These are phyloP conservation scores for Drosophila koepferae DNA, from an alignment of 2,888 invertebrate species.

Conservation along the genomic window DNA sequence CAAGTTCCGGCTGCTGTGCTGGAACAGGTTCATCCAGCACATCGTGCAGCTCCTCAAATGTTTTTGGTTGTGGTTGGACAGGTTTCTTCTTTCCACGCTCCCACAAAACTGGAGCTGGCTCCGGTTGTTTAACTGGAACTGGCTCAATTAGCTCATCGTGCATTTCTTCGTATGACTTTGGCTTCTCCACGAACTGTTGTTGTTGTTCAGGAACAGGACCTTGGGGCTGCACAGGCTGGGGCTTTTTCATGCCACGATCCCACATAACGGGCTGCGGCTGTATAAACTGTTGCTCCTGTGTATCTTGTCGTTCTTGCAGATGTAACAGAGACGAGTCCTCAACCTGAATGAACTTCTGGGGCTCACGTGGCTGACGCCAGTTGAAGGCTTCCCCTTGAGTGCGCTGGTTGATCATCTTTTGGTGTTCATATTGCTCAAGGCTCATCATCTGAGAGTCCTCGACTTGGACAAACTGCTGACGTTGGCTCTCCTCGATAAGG, in stretches of 20 bases:
- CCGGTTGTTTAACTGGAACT: slow-evolving; percentile 73
- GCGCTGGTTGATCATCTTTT: slow-evolving; percentile 59
- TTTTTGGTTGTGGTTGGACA: slow-evolving; percentile 39
- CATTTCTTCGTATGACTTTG: slow-evolving; percentile 71
- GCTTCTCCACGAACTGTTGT: slow-evolving; percentile 48
- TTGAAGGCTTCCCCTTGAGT: slow-evolving; percentile 70
- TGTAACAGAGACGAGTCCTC: slow-evolving; percentile 76
- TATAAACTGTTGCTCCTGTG: slow-evolving; percentile 73
- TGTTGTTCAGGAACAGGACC: slow-evolving; percentile 32
- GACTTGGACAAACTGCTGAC: slow-evolving; percentile 72
- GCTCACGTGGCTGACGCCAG: slow-evolving; percentile 83
- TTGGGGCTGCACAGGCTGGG: slow-evolving; percentile 52
- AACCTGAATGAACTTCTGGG: slow-evolving; percentile 77
- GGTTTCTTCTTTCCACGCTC: slow-evolving; percentile 81
- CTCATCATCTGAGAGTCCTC: slow-evolving; percentile 81
- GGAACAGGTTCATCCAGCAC: slow-evolving; percentile 70
- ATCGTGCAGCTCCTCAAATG: slow-evolving; percentile 68
- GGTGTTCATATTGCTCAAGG: slow-evolving; percentile 75
- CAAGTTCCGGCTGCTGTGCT: slow-evolving; percentile 79
- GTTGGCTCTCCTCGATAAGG: slow-evolving; percentile 73
- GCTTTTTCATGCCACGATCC: slow-evolving; percentile 84
- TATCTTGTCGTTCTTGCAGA: slow-evolving; percentile 73
- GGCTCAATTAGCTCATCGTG: slow-evolving; percentile 78
- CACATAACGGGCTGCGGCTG: slow-evolving; percentile 83
- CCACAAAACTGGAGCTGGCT: slow-evolving; percentile 84